phyloP scores from a whole-genome alignment of 2,797 vertebrate species.

The Coracias cyanogaster region DNA sequence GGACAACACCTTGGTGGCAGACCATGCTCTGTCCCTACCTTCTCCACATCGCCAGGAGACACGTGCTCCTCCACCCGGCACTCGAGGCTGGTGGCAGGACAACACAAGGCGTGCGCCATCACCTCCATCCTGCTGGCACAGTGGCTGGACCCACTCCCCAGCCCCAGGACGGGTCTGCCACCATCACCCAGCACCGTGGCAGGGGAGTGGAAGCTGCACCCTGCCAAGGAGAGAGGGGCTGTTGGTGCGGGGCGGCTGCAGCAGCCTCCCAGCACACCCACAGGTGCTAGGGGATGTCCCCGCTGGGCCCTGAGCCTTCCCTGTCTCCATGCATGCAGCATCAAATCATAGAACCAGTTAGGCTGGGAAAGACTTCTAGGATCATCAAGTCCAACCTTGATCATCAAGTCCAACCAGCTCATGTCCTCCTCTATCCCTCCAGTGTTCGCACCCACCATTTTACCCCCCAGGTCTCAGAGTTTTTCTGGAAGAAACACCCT shows the following conservation, averaged over 20 bases:
- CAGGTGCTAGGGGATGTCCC: rapidly evolving
- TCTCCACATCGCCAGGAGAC: slow-evolving; percentile 21
- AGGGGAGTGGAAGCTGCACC: slow-evolving; percentile 80
- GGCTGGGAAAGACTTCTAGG: too few relatives aligned
- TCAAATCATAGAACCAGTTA: too few relatives aligned
- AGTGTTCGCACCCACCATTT: background rate
- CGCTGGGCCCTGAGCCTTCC: background rate
- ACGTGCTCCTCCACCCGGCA: slow-evolving; percentile 81
- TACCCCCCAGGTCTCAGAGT: rapidly evolving
- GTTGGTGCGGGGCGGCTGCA: rapidly evolving
- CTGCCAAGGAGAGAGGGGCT: slow-evolving; percentile 55
- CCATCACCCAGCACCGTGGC: background rate
- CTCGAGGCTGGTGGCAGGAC: slow-evolving; percentile 80
- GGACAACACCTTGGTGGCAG: rapidly evolving
- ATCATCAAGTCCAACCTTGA: too few relatives aligned
- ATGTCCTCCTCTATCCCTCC: background rate
- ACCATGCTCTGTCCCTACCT: slow-evolving; percentile 64
- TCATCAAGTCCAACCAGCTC: background rate
- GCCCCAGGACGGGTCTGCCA: slow-evolving; percentile 41
- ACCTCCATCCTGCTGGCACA: slow-evolving; percentile 67
- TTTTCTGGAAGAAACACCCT: background rate
- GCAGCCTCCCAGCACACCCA: background rate
- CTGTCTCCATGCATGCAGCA: rapidly evolving
- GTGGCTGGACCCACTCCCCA: background rate
- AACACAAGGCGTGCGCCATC: slow-evolving; percentile 80